Evolutionary conservation across 2,113 vertebrate genomes (phyloP).

Genomic region (Cyanocitta stelleri): DNA sequence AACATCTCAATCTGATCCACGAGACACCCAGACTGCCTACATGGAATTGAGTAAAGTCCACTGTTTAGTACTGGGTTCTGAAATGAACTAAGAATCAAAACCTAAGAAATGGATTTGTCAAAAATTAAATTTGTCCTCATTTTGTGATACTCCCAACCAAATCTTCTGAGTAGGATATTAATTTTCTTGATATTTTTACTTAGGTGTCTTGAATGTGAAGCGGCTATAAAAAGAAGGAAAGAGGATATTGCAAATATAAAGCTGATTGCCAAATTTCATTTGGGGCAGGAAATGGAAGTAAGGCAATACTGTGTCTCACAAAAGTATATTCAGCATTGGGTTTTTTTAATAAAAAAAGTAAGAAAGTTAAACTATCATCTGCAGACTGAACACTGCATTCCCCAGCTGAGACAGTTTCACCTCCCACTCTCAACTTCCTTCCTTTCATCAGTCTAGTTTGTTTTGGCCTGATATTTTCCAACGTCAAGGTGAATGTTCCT

Average conservation of each 20-base stretch:
- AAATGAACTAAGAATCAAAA: not conserved
- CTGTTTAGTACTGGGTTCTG: not conserved
- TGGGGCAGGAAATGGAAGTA: not conserved
- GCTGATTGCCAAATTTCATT: not conserved
- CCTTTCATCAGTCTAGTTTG: not conserved
- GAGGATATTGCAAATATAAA: not conserved
- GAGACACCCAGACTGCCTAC: not conserved
- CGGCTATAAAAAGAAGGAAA: accelerated
- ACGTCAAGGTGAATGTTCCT: not conserved
- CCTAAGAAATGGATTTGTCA: not conserved
- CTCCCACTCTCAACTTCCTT: not conserved
- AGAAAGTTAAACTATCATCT: not conserved
- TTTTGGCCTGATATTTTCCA: not conserved
- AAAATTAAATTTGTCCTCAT: not conserved
- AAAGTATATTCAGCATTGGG: not conserved
- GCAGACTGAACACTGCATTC: not conserved
- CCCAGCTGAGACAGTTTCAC: not conserved
- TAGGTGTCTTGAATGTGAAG: not conserved
- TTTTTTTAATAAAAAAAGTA: not conserved
- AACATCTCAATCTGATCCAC: not conserved
- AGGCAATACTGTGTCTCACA: not conserved
- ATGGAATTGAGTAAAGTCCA: not conserved
- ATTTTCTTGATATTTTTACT: not conserved
- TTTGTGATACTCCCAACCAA: not conserved
- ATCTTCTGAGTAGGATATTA: not conserved